Base-by-base conservation (phyloP, 1,140 invertebrate genomes). In the Drosophila fuyamai region DNA sequence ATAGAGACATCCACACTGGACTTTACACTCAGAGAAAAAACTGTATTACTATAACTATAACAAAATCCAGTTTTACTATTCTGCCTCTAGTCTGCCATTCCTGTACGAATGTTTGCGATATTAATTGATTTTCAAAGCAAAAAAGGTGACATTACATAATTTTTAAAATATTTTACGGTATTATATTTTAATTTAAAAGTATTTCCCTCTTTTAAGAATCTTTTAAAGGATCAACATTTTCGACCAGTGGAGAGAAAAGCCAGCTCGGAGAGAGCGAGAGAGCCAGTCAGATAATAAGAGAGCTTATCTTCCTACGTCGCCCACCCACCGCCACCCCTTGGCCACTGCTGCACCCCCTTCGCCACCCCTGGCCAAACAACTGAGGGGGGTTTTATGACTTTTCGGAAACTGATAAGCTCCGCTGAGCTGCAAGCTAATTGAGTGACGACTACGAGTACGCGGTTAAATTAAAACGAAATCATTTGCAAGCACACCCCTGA, bases 391-490 rank as follows among this genome's bases (percentile, higher is more conserved):
- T 89, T 89, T 89, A 89, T 89, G 84, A 84, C 84, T 89, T 89
- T 85, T 80, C 53, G 67, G 81, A 63, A 68, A 63, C 77, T 84
- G 84, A 89, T 89, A 89, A 89, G 84, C 47, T 51, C 2, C 40
- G 48, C 58, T 48, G 79, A 66, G 74, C 56, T 55, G 75, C 73
- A 48, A 56, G 75, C 76, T 89, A 88, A 89, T 89, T 89, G 84
- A 86, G 61, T 76, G 77, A 74, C 61, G 60, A 79, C 44, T 68
- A 43, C 55, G 65, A 68, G 60, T 68, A n/a, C 61, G 82, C 81
- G 83, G 82, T 79, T 88, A 76, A 82, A 86, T 82, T 83, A 80
- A 89, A 88, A 88, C 83, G 83, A 84, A 82, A 83, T 88, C 83
- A 88, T 88, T 88, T 89, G 83, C 78, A 79, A 89, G 72, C 76